phyloP scores from a whole-genome alignment of 2,113 vertebrate genomes.

The Phalacrocorax aristotelis region DNA sequence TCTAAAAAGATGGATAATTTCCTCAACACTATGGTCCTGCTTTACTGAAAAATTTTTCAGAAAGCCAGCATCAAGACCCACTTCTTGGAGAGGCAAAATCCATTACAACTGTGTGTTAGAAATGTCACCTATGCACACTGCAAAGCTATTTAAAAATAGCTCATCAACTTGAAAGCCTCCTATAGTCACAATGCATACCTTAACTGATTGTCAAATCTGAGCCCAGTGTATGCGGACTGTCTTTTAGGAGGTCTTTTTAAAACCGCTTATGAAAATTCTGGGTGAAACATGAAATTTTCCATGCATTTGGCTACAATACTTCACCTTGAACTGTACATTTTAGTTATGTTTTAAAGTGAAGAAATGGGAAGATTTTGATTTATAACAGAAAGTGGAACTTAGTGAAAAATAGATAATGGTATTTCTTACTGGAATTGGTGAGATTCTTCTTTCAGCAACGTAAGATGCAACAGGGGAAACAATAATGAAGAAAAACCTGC shows the following conservation, averaged over 20 bases:
- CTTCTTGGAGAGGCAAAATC: background rate
- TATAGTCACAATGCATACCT: background rate
- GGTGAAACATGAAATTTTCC: background rate
- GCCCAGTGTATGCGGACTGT: background rate
- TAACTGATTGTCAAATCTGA: background rate
- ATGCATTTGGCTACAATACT: background rate
- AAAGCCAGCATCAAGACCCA: background rate
- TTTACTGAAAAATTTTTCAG: background rate
- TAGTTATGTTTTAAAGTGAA: conserved; percentile 47
- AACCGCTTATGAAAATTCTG: background rate
- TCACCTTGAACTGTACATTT: conserved; percentile 9
- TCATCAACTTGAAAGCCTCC: background rate
- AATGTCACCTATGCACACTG: background rate
- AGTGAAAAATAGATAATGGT: background rate
- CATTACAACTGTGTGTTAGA: background rate
- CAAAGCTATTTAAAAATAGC: background rate
- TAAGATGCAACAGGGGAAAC: background rate
- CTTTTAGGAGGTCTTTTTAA: background rate
- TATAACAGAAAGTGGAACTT: conserved; percentile 46
- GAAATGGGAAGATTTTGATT: conserved; percentile 49
- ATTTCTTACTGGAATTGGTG: background rate
- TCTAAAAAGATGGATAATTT: conserved; percentile 46
- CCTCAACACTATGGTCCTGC: background rate
- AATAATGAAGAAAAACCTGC: background rate
- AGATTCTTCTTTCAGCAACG: conserved; percentile 19